Evolutionary conservation across 2,113 vertebrate genomes (phyloP).

Genomic region (Tiliqua scincoides): DNA sequence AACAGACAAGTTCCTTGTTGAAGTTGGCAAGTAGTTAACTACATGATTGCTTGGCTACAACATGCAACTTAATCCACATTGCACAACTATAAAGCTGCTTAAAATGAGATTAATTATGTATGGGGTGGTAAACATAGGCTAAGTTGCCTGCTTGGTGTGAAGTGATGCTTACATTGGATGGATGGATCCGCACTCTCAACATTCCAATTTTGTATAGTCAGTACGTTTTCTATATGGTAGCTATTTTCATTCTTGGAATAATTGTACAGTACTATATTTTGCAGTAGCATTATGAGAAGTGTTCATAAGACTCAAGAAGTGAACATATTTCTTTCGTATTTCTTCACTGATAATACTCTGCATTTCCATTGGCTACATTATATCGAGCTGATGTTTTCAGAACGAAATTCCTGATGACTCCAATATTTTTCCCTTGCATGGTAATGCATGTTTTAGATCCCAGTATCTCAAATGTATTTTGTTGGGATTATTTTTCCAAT

Average conservation of each 20-base stretch:
- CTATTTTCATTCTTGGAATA: background rate
- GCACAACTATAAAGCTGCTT: background rate
- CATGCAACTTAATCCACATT: background rate
- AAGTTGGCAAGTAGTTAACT: background rate
- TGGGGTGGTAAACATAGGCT: background rate
- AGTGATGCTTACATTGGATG: background rate
- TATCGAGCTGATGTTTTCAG: too few relatives aligned
- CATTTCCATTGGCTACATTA: background rate
- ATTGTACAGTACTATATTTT: background rate
- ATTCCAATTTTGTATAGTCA: background rate
- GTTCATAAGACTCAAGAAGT: background rate
- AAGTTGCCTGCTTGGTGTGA: background rate
- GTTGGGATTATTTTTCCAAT: background rate
- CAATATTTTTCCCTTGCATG: background rate
- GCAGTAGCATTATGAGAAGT: background rate
- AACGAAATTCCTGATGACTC: background rate
- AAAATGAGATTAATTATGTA: background rate
- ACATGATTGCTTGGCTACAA: background rate
- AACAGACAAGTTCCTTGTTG: too few relatives aligned
- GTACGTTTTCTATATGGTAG: background rate
- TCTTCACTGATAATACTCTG: background rate
- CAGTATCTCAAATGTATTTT: background rate
- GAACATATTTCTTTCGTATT: background rate
- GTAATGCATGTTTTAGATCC: background rate
- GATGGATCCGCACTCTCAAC: background rate